These are phyloP conservation scores for Drosophila grimshawi DNA, from an alignment of 1,140 invertebrate species.

Conservation along the genomic window DNA sequence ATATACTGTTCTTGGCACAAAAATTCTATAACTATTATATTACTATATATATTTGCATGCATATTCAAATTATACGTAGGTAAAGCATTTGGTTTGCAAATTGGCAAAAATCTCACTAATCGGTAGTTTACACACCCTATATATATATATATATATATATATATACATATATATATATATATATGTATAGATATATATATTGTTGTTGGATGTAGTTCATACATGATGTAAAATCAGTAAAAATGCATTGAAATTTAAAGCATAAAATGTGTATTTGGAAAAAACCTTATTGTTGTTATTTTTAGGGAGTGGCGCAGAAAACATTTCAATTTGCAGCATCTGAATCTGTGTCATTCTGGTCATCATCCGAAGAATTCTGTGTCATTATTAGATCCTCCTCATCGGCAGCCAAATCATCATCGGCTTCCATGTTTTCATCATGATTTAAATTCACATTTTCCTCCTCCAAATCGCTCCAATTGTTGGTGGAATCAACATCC, in stretches of 20 bases:
- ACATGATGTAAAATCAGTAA: slow-evolving; percentile 46
- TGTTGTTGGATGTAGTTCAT: slow-evolving; percentile 73
- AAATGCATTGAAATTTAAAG: slow-evolving; percentile 57
- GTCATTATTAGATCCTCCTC: slow-evolving; percentile 48
- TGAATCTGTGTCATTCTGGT: slow-evolving; percentile 43
- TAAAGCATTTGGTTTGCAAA: slow-evolving; percentile 60
- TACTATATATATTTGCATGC: slow-evolving; percentile 52
- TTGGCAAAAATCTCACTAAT: slow-evolving; percentile 49
- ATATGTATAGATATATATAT: slow-evolving; percentile 59
- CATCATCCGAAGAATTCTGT: slow-evolving; percentile 38
- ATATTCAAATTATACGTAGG: slow-evolving; percentile 44
- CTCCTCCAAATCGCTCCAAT: slow-evolving; percentile 70
- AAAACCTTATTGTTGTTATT: slow-evolving; percentile 35
- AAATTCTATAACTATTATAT: slow-evolving; percentile 32
- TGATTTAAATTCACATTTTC: slow-evolving; percentile 23
- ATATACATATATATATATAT: too few species aligned
- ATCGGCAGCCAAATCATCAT: slow-evolving; percentile 55
- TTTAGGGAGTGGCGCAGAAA: not conserved
- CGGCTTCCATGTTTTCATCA: slow-evolving; percentile 50
- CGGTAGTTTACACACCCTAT: slow-evolving; percentile 51
- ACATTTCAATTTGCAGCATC: not conserved
- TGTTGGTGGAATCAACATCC: slow-evolving; percentile 20
- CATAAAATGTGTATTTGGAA: slow-evolving; percentile 66
- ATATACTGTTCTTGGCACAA: slow-evolving; percentile 56
- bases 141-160: too few species aligned